Base-by-base conservation (phyloP, 2,888 invertebrate species). In the Synergus japonicus region DNA sequence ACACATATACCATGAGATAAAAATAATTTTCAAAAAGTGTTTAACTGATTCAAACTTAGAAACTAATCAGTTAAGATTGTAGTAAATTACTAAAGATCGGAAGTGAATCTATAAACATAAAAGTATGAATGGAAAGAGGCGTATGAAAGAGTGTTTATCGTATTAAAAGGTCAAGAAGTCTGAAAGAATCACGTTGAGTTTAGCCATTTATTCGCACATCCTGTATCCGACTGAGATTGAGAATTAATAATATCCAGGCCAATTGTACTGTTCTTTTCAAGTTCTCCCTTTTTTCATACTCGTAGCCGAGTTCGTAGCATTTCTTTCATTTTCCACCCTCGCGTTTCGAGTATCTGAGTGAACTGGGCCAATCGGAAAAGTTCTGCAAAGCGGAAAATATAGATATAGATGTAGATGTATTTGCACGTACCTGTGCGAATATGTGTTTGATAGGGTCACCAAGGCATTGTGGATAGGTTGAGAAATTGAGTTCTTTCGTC, bases 381-480 rank as follows among this genome's bases (percentile, higher is more conserved):
- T 67, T 43, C 44, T 67, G 5, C 44, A 44, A 22, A 10, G 43
- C 22, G 44, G 13, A 44, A 67, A 22, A 13, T 66, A 41, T n/a
- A n/a, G 9, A n/a, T 43, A 41, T 65, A 37, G 58, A 22, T 60
- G 18, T 65, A 37, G 58, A 22, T 60, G 18, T 60, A 44, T 44
- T 58, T 66, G 43, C 78, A 41, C 41, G 37, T 49, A 41, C 41
- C 44, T 37, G 49, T 29, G 54, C 54, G 12, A 22, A 49, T 29
- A 49, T 49, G 54, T 54, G 49, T 44, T 37, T 22, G 37, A 12
- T 49, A 76, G 58, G 58, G 81, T 84, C 85, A 80, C 76, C 54
- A n/a, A n/a, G n/a, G n/a, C 9, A 54, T 54, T 54, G n/a, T n/a
- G 8, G 54, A n/a, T 54, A n/a, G n/a, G 8, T 54, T n/a, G n/a